Percentiles rank a stretch among this genome's conserved stretches.
These are phyloP conservation scores for Megalurothrips usitatus DNA, from an alignment of 2,888 invertebrate genomes.

Conservation along the genomic window DNA sequence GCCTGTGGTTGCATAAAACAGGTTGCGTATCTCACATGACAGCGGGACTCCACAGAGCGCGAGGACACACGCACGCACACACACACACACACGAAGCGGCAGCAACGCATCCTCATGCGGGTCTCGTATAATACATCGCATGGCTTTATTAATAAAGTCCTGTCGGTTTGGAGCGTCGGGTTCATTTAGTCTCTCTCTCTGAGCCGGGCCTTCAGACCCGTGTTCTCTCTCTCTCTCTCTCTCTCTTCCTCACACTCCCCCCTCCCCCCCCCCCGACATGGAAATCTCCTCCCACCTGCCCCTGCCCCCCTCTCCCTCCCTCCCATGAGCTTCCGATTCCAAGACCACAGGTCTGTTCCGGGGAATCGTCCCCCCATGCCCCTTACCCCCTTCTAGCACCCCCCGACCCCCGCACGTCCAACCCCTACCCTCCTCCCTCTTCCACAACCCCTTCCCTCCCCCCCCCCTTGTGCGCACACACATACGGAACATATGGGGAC, in stretches of 20 bases:
- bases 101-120: not conserved
- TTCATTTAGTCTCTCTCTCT: conserved; percentile 10
- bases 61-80: not conserved
- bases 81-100: not conserved
- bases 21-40: conserved; percentile 14
- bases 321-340: too few species aligned
- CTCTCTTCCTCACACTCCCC: not conserved
- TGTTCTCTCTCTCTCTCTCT: not conserved
- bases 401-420: too few species aligned
- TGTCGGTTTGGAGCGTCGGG: conserved; percentile 21
- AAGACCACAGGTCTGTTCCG: too few species aligned
- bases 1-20: conserved; percentile 10
- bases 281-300: too few species aligned
- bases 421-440: too few species aligned
- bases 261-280: not conserved
- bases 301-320: too few species aligned
- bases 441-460: too few species aligned
- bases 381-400: too few species aligned
- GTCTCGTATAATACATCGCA: conserved; percentile 24
- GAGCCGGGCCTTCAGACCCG: too few species aligned
- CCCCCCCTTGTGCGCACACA: not conserved
- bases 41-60: not conserved
- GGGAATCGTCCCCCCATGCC: too few species aligned
- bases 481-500: not conserved
- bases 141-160: conserved; percentile 26